These are phyloP conservation scores for Aleiodes sp. DNA, from an alignment of 1,140 invertebrate genomes.

Conservation along the genomic window DNA sequence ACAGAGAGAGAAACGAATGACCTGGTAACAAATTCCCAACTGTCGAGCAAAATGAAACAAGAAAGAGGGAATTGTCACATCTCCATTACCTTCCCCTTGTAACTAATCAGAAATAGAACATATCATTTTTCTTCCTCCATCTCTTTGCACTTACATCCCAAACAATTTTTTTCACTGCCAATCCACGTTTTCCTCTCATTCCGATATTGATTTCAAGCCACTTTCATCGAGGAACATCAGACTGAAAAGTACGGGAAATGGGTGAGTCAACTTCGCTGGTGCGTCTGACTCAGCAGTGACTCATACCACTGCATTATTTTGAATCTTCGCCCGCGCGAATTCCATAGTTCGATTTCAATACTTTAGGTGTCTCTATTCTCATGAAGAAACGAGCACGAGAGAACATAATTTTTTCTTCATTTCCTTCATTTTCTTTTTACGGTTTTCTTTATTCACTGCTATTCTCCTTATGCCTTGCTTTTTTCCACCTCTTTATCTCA, in stretches of 20 bases:
- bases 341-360: too few species aligned
- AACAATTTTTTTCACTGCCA: too few species aligned
- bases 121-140: too few species aligned
- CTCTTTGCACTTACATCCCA: too few species aligned
- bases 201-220: background rate
- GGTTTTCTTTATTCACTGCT: background rate
- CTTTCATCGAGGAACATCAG: background rate
- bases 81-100: too few species aligned
- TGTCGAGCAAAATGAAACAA: too few species aligned
- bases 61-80: too few species aligned
- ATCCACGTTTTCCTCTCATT: background rate
- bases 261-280: background rate
- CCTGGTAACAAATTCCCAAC: too few species aligned
- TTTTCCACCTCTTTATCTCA: background rate
- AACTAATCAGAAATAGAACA: too few species aligned
- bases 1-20: too few species aligned
- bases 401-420: background rate
- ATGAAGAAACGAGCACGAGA: constrained; percentile 6
- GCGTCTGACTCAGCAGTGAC: background rate
- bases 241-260: background rate
- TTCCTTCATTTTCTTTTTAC: background rate
- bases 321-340: too few species aligned
- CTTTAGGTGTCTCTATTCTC: too few species aligned
- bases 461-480: background rate
- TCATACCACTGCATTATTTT: background rate